Evolutionary conservation across 2,888 invertebrate genomes (phyloP).

Genomic region (Emesis furor): DNA sequence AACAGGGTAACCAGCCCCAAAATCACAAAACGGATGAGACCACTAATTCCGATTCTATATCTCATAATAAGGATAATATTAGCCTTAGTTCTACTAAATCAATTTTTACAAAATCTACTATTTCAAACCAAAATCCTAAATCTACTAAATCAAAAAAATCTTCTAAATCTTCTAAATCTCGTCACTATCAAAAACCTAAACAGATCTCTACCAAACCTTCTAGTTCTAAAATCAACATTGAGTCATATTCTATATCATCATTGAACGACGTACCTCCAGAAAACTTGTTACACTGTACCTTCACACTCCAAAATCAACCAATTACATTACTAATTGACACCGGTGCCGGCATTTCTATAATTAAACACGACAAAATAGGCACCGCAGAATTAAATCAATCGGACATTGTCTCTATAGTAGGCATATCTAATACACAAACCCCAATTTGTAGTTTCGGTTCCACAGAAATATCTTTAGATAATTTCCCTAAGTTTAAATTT

Average conservation of each 20-base stretch:
- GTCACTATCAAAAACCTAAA: background rate
- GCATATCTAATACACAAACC: conserved; percentile 69
- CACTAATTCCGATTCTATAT: background rate
- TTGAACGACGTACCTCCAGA: conserved; percentile 73
- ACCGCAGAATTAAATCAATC: conserved; percentile 46
- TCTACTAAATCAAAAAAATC: conserved; percentile 11
- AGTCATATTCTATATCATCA: conserved; percentile 56
- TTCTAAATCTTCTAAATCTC: conserved; percentile 28
- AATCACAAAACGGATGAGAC: conserved; percentile 36
- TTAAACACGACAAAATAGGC: conserved; percentile 69
- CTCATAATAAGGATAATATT: conserved; percentile 18
- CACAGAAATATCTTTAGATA: conserved; percentile 66
- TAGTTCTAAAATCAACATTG: conserved; percentile 64
- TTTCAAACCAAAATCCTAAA: background rate
- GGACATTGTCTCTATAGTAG: conserved; percentile 73
- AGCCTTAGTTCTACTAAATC: conserved; percentile 31
- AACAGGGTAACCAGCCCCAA: conserved; percentile 67
- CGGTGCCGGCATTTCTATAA: conserved; percentile 74
- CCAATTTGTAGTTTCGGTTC: conserved; percentile 66
- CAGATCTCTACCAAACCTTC: conserved; percentile 43
- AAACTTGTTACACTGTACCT: conserved; percentile 73
- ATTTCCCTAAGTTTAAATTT: conserved; percentile 72
- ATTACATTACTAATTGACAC: conserved; percentile 73
- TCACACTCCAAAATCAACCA: conserved; percentile 69
- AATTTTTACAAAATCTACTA: conserved; percentile 18